Base-by-base conservation (phyloP, 2,797 vertebrate species). In the Lacerta agilis region DNA sequence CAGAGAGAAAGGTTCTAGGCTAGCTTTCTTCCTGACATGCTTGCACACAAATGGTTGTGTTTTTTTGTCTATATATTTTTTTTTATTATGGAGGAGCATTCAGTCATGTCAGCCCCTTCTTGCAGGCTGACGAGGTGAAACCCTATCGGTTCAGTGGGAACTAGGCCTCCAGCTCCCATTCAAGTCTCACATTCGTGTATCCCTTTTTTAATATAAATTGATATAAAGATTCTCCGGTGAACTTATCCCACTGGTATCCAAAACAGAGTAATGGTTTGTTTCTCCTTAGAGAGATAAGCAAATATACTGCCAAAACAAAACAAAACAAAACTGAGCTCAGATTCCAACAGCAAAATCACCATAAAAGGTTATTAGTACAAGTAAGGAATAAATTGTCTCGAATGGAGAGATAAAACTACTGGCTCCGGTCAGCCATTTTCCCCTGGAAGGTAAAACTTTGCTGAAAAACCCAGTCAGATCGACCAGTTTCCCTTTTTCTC, bases 281-380 rank as follows among this genome's bases (percentile, higher is more conserved):
- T 88, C 83, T 88, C 86, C 73, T 17, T 61, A 0, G 49, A 81
- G 61, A 76, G 58, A 81, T 49, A 87, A 82, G 86, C 41, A 82
- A 45, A 67, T 76, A 82, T 76, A n/a, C 78, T 76, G 45, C 61
- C 72, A 81, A 43, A 81, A 33, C 64, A 43, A 55, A 81, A 33
- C 64, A 43, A 55, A 41, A 79, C 89, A 66, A 73, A 49, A 29
- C 45, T 8, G 45, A 79, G 45, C 80, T 5, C 27, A 89, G 36
- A 86, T 73, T 86, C 83, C 88, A 85, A 85, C 45, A 82, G 83
- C 76, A 84, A 78, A 89, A 90, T 85, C 87, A 90, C 91, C 91
- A 88, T 91, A 89, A 86, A 90, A 92, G 88, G 71, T 64, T 55
- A 92, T 78, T 82, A 71, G 84, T 91, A 79, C 87, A 86, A 87